Evolutionary conservation across 2,888 invertebrate genomes (phyloP).

Genomic region (Synanthedon myopaeformis): DNA sequence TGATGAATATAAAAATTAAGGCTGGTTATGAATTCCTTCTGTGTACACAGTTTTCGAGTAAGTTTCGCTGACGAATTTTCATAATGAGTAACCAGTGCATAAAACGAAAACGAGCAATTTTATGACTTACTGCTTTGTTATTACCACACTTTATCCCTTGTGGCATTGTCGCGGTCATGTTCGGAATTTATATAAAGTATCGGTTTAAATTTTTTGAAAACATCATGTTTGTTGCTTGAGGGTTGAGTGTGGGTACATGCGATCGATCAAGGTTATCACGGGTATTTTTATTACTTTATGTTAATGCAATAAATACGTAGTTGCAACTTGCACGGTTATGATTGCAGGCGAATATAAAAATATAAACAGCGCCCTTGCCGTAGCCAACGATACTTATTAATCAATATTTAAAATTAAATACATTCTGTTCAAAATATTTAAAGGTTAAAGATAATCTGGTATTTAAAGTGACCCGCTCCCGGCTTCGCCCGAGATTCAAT

Average conservation of each 20-base stretch:
- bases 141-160: constrained; percentile 48
- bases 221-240: constrained; percentile 47
- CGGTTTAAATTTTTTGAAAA: constrained; percentile 36
- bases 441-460: no score
- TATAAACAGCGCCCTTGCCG: background rate
- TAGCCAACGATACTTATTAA: no score
- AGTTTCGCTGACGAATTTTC: constrained; percentile 54
- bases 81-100: constrained; percentile 44
- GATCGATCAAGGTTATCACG: constrained; percentile 52
- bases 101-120: constrained; percentile 37
- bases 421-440: no score
- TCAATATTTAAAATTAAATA: no score
- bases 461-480: no score
- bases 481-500: no score
- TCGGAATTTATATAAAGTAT: constrained; percentile 48
- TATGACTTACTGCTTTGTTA: constrained; percentile 42
- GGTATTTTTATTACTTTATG: constrained; percentile 58
- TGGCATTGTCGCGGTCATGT: constrained; percentile 38
- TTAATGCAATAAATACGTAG: constrained; percentile 50
- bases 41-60: constrained; percentile 58
- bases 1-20: constrained; percentile 2
- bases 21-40: constrained; percentile 52
- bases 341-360: background rate
- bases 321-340: constrained; percentile 27
- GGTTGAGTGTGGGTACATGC: constrained; percentile 31